Conservation (phyloP, 1,140 invertebrate species). For the Zaprionus ghesquierei region DNA sequence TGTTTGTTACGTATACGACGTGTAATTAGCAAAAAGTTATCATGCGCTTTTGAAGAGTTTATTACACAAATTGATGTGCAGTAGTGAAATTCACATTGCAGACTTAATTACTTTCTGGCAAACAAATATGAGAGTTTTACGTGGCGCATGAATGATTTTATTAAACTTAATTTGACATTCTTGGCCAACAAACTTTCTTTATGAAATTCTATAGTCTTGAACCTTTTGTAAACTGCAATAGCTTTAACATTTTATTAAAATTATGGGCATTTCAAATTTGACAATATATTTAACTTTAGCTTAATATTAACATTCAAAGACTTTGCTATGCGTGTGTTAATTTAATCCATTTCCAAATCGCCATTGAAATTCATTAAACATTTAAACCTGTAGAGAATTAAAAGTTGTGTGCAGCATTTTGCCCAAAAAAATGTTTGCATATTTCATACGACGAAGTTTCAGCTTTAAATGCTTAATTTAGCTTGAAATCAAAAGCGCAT, state of each 20-base stretch:
- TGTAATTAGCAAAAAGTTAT: slow-evolving; percentile 53
- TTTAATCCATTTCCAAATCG: neutral
- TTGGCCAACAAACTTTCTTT: neutral
- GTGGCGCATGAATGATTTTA: neutral
- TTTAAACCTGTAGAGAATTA: neutral
- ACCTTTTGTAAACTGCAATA: no score
- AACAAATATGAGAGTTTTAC: neutral
- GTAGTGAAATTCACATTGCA: neutral
- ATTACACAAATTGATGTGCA: slow-evolving; percentile 1
- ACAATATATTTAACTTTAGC: neutral
- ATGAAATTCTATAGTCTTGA: neutral
- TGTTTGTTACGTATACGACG: slow-evolving; percentile 34
- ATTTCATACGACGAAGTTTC: neutral
- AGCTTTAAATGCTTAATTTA: slow-evolving; percentile 16
- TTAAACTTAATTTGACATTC: neutral
- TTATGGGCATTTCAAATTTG: neutral
- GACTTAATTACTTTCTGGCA: neutral
- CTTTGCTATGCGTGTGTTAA: neutral
- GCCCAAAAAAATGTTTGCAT: neutral
- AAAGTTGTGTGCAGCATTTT: neutral
- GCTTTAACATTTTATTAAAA: neutral
- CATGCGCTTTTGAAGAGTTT: neutral
- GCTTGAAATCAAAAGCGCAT: neutral
- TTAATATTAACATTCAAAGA: neutral
- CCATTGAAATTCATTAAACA: neutral